Conservation (phyloP, 1,140 invertebrate species). For the Lepidotrigona ventralis region DNA sequence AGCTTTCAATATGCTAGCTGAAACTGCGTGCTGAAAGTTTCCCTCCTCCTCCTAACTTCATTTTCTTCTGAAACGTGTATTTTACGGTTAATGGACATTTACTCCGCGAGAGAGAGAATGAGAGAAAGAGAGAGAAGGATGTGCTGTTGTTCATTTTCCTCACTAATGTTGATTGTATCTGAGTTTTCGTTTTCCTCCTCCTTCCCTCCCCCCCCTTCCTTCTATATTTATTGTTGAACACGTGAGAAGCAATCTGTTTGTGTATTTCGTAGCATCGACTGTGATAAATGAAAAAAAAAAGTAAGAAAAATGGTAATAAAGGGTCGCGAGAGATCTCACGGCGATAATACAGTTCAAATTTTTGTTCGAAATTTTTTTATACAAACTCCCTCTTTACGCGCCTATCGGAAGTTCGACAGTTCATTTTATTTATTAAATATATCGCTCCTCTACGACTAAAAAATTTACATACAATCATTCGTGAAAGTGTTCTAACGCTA, state of each 20-base stretch:
- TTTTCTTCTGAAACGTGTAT: slow-evolving; percentile 9
- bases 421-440: background rate
- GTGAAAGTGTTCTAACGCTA: too few species aligned
- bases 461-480: background rate
- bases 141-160: background rate
- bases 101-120: too few species aligned
- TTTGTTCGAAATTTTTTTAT: background rate
- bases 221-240: slow-evolving; percentile 39
- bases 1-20: slow-evolving; percentile 1
- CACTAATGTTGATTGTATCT: background rate
- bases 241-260: slow-evolving; percentile 39
- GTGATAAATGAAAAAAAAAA: slow-evolving; percentile 50
- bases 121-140: background rate
- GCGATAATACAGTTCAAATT: background rate
- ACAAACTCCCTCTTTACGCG: too few species aligned
- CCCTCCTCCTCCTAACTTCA: too few species aligned
- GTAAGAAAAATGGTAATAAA: slow-evolving; percentile 41
- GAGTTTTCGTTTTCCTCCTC: background rate
- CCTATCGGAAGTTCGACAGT: background rate
- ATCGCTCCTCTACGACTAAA: background rate
- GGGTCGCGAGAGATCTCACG: background rate
- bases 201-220: too few species aligned
- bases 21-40: slow-evolving; percentile 6
- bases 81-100: slow-evolving; percentile 4
- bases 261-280: slow-evolving; percentile 61